These are phyloP conservation scores for Peromyscus attwateri DNA, from an alignment of 2,797 vertebrate genomes.

Conservation along the genomic window DNA sequence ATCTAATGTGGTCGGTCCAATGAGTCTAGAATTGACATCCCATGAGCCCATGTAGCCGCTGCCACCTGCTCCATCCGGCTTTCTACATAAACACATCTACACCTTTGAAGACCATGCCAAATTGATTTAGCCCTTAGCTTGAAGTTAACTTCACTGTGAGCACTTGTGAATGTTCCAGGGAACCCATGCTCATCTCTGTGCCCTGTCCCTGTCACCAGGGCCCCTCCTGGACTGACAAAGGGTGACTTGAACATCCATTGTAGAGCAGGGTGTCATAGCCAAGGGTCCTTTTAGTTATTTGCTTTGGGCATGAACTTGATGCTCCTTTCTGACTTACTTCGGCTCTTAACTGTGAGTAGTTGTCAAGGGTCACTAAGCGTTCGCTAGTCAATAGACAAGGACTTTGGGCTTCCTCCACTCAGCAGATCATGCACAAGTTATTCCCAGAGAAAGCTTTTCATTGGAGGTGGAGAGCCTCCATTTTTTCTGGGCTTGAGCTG, in stretches of 20 bases:
- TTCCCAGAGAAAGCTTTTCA: neutral
- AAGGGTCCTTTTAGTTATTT: neutral
- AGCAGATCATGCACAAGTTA: neutral
- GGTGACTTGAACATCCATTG: neutral
- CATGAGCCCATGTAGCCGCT: neutral
- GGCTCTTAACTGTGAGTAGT: neutral
- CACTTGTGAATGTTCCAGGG: neutral
- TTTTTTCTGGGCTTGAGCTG: neutral
- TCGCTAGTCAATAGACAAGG: neutral
- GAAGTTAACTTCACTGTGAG: neutral
- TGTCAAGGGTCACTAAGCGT: neutral
- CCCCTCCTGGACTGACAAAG: neutral
- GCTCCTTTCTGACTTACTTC: neutral
- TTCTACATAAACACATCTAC: neutral
- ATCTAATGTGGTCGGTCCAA: neutral
- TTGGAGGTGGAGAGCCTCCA: neutral
- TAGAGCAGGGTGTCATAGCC: neutral
- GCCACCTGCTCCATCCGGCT: too few species aligned
- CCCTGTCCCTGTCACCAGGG: neutral
- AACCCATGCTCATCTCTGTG: neutral
- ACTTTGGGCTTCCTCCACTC: neutral
- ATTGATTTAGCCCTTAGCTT: neutral
- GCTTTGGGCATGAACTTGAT: neutral
- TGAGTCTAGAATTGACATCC: neutral
- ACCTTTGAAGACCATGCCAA: neutral